Conservation (phyloP, 2,888 invertebrate genomes). For the Theodoxus fluviatilis region DNA sequence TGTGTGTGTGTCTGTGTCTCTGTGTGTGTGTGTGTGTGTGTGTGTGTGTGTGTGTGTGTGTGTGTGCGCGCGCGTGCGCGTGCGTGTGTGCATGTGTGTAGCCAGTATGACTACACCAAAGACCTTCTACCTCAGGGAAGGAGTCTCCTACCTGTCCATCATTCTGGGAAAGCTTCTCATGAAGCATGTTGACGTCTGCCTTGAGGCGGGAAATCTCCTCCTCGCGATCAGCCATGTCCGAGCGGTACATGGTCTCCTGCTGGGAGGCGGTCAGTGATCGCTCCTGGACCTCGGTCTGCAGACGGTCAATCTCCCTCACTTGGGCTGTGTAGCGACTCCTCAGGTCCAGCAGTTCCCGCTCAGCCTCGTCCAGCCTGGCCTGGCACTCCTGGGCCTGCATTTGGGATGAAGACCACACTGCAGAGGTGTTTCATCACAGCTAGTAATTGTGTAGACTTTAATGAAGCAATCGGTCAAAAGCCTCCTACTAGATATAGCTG, state of each 20-base stretch:
- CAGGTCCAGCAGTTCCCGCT: conserved; percentile 49
- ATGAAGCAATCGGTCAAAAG: not conserved
- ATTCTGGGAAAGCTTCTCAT: conserved; percentile 55
- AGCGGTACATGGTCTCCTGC: conserved; percentile 52
- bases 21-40: too few species aligned
- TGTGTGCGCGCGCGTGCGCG: too few species aligned
- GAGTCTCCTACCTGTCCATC: conserved; percentile 53
- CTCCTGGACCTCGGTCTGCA: conserved; percentile 57
- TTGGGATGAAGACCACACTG: not conserved
- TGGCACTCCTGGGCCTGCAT: conserved; percentile 46
- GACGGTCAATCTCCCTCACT: conserved; percentile 53
- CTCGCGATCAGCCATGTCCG: conserved; percentile 53
- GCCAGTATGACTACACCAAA: too few species aligned
- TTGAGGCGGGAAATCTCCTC: conserved; percentile 53
- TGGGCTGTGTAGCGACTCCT: conserved; percentile 46
- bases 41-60: too few species aligned
- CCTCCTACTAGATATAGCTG: too few species aligned
- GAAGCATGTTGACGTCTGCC: conserved; percentile 55
- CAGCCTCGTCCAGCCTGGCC: conserved; percentile 45
- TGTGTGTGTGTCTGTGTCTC: too few species aligned
- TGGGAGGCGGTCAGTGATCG: conserved; percentile 50
- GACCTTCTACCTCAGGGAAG: too few species aligned
- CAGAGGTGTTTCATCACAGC: too few species aligned
- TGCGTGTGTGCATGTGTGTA: too few species aligned
- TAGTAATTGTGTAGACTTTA: not conserved